Percentiles rank a stretch among this genome's conserved stretches.
Evolutionary conservation across 2,888 invertebrate genomes (phyloP).

Genomic region (Heliconius aoede): DNA sequence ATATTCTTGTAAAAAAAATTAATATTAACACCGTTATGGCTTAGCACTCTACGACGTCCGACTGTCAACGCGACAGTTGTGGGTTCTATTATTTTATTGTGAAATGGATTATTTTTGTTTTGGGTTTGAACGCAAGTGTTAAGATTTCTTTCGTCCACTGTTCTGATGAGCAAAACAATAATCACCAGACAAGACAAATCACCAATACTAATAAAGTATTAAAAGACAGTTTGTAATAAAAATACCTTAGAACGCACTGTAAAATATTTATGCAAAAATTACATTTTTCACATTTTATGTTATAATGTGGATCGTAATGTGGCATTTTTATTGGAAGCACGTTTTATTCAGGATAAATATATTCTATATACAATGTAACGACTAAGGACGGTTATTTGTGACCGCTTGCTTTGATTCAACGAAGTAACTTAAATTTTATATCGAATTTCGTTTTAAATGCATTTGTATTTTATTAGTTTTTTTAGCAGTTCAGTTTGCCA

Average conservation of each 20-base stretch:
- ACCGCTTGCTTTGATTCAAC: background rate
- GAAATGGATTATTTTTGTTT: too few species aligned
- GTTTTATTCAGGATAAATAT: constrained; percentile 19
- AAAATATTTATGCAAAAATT: background rate
- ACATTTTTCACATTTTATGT: background rate
- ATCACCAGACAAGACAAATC: background rate
- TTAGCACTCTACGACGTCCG: too few species aligned
- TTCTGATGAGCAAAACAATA: background rate
- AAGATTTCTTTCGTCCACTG: too few species aligned
- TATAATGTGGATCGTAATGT: constrained; percentile 27
- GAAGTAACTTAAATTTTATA: background rate
- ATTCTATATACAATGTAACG: background rate
- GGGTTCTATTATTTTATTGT: background rate
- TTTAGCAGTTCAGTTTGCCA: too few species aligned
- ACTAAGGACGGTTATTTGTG: constrained; percentile 12
- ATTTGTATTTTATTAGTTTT: background rate
- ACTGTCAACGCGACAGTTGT: too few species aligned
- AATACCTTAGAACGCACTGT: background rate
- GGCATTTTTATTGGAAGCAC: constrained; percentile 22
- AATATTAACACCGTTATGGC: background rate
- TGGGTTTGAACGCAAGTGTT: too few species aligned
- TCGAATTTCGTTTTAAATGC: background rate
- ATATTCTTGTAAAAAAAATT: background rate
- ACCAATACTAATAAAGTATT: background rate
- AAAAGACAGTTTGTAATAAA: background rate